Conservation (phyloP, 2,888 invertebrate genomes). For the Acanthococcus lagerstroemiae region DNA sequence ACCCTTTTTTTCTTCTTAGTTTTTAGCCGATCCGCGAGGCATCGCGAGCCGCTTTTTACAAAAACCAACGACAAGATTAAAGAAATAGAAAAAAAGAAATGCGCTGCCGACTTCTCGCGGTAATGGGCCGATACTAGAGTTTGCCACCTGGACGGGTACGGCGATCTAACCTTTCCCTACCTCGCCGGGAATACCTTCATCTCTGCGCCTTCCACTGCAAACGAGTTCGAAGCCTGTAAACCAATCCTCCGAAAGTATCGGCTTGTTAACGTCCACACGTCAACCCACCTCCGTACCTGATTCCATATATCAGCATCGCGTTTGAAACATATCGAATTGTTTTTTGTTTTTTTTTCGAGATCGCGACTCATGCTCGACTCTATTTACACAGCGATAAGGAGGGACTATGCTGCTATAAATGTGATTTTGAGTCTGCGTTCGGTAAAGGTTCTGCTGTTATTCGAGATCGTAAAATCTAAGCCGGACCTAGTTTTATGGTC, state of each 20-base stretch:
- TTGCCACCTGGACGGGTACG: slow-evolving; percentile 17
- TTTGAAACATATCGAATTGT: slow-evolving; percentile 3
- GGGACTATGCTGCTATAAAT: too few species aligned
- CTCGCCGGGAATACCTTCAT: slow-evolving; percentile 13
- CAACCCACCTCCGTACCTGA: slow-evolving; percentile 22
- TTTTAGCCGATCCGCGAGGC: neutral
- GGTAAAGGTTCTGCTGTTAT: too few species aligned
- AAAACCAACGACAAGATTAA: neutral
- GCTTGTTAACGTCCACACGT: slow-evolving; percentile 28
- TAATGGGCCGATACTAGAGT: slow-evolving; percentile 28
- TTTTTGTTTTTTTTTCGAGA: slow-evolving; percentile 1
- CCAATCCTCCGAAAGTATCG: slow-evolving; percentile 30
- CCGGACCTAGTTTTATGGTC: too few species aligned
- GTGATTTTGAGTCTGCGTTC: too few species aligned
- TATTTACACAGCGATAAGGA: neutral
- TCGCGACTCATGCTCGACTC: neutral
- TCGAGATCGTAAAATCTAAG: too few species aligned
- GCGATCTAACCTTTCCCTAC: slow-evolving; percentile 4
- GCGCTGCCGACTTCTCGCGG: slow-evolving; percentile 23
- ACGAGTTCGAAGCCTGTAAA: slow-evolving; percentile 25
- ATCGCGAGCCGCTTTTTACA: neutral
- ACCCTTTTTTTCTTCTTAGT: neutral
- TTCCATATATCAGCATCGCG: slow-evolving; percentile 4
- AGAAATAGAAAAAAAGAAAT: slow-evolving; percentile 6
- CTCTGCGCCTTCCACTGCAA: slow-evolving; percentile 20